These are phyloP conservation scores for Chrysotoxum bicinctum DNA, from an alignment of 2,888 invertebrate genomes.

Conservation along the genomic window DNA sequence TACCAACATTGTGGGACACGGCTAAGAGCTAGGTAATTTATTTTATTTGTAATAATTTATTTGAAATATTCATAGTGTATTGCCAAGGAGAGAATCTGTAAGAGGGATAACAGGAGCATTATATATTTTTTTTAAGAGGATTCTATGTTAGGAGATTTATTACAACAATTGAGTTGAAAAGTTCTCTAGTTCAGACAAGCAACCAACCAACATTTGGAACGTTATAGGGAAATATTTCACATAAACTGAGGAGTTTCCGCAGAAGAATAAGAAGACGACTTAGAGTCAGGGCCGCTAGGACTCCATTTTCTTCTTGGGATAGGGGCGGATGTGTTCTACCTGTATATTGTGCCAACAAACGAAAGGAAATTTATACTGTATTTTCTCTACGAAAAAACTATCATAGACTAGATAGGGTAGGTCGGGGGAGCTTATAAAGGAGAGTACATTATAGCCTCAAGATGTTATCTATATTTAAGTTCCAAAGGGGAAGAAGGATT, in stretches of 20 bases:
- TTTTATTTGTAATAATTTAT: conserved; percentile 33
- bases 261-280: neutral
- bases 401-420: conserved; percentile 10
- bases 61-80: conserved; percentile 60
- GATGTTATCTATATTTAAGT: conserved; percentile 20
- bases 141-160: conserved; percentile 29
- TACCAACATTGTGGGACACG: neutral
- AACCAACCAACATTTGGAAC: conserved; percentile 15
- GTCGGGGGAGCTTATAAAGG: neutral
- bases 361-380: conserved; percentile 42
- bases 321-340: conserved; percentile 1
- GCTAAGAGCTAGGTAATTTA: conserved; percentile 39
- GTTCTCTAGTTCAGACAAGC: conserved; percentile 1
- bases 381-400: conserved; percentile 39
- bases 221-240: conserved; percentile 55
- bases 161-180: conserved; percentile 64
- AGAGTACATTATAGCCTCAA: conserved; percentile 25
- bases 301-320: neutral
- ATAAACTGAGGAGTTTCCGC: conserved; percentile 27
- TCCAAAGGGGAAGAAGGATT: neutral
- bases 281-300: conserved; percentile 21
- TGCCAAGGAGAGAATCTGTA: conserved; percentile 32
- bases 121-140: neutral
- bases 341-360: conserved; percentile 6
- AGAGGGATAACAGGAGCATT: conserved; percentile 40